These are phyloP conservation scores for Mormoops blainvillei DNA, from an alignment of 2,113 vertebrate genomes.

Conservation along the genomic window DNA sequence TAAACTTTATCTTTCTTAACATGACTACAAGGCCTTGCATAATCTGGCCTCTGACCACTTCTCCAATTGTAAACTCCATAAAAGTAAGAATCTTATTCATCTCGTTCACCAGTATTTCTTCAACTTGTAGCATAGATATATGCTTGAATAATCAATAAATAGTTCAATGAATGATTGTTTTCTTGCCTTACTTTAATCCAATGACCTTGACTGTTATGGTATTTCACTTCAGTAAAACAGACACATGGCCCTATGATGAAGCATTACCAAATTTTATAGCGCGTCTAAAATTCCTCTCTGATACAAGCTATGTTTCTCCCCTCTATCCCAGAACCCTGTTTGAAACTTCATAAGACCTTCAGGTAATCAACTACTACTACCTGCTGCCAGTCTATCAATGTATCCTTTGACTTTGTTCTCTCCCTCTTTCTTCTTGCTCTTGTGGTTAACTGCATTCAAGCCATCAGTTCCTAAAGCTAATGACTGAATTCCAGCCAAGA, in stretches of 20 bases:
- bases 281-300: not conserved
- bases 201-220: not conserved
- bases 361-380: not conserved
- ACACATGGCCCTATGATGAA: not conserved
- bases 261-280: not conserved
- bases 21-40: not conserved
- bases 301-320: not conserved
- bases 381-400: not conserved
- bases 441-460: not conserved
- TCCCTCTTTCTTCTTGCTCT: not conserved
- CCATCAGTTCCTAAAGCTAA: not conserved
- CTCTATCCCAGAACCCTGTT: not conserved
- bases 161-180: not conserved
- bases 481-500: too few relatives aligned
- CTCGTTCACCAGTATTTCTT: conserved; percentile 1
- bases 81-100: not conserved
- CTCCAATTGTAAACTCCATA: not conserved
- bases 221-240: not conserved
- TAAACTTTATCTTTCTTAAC: conserved; percentile 8
- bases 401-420: not conserved
- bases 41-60: not conserved
- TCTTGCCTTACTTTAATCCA: not conserved
- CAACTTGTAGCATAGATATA: not conserved
- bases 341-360: not conserved
- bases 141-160: not conserved